Evolutionary conservation across 2,888 invertebrate species (phyloP).

Genomic region (Tachystola acroxantha): DNA sequence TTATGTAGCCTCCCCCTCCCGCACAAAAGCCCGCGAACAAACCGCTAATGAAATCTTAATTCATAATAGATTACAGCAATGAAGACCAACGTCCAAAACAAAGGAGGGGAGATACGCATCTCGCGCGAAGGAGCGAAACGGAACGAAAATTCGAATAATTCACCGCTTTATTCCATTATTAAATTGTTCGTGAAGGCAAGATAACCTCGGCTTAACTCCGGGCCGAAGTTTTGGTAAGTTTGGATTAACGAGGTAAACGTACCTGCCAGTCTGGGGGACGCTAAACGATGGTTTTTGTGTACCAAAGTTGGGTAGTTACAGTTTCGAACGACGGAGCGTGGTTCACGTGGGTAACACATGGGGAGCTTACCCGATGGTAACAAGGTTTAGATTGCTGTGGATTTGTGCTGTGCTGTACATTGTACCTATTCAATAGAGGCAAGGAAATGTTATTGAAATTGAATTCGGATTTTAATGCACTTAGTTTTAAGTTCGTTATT

Average conservation of each 20-base stretch:
- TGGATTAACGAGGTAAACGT: conserved; percentile 5
- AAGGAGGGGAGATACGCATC: conserved; percentile 9
- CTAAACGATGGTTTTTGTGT: conserved; percentile 5
- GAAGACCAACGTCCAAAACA: conserved; percentile 6
- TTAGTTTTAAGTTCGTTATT: too few relatives aligned
- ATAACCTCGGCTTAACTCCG: conserved; percentile 9
- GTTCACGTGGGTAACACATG: too few relatives aligned
- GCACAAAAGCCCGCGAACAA: conserved; percentile 5
- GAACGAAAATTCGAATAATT: conserved; percentile 10
- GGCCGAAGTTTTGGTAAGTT: conserved; percentile 6
- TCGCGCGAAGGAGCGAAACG: conserved; percentile 6
- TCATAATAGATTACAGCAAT: conserved; percentile 9
- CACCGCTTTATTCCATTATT: conserved; percentile 57
- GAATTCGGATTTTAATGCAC: too few relatives aligned
- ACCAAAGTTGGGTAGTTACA: conserved; percentile 2
- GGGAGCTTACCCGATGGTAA: neutral
- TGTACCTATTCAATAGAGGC: too few relatives aligned
- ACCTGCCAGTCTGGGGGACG: conserved; percentile 1
- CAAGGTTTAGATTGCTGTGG: too few relatives aligned
- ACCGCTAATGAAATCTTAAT: conserved; percentile 7
- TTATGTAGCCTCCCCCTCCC: conserved; percentile 4
- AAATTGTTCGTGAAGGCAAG: conserved; percentile 38
- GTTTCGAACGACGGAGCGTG: too few relatives aligned
- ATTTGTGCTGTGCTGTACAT: neutral
- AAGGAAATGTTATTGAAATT: too few relatives aligned